Evolutionary conservation across 1,140 invertebrate species (phyloP), one percentile per base, ranked within the genome.

Genomic region (Drosophila virilis): DNA sequence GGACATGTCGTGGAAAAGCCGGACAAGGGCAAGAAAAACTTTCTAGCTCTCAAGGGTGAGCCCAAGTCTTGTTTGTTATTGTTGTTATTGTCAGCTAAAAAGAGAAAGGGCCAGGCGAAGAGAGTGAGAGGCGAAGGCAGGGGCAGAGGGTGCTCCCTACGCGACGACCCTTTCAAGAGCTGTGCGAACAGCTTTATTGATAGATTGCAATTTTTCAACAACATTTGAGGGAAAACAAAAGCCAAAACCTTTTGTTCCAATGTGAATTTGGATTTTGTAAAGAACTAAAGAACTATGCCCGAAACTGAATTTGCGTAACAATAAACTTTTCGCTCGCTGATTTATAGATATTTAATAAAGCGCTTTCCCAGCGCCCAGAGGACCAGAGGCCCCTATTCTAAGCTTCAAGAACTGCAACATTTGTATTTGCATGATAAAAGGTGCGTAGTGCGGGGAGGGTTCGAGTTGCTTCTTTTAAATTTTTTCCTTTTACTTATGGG

Each of bases 231-330:
- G 45, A 28, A 54, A 57, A 84, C 61, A 80, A 76, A 80, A 67
- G 78, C 46, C 46, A 28, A 58, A 67, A 64, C 69, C 83, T 88
- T 86, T 86, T 86, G 83, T 86, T 71, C 62, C 35, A 28, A 52
- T 33, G 35, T 40, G 61, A 74, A 74, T 69, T 68, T 55, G 57
- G 46, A 46, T 69, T 32, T 74, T 69, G 17, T 58, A 69, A 61
- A 50, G 64, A 73, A 66, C 62, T 58, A 69, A 61, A 50, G 64
- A 73, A 66, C 62, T 73, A 57, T 66, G 61, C 40, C 40, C 62
- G 59, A 79, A 86, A 83, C 83, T 52, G 61, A 76, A 86, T 88
- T 86, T 86, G 82, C 84, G 58, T 89, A 83, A 88, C 79, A 88
- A 88, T 86, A 51, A 59, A 65, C 55, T 74, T 83, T 84, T 60